Base-by-base conservation (phyloP, 2,797 vertebrate species). In the Thripadectes ignobilis region DNA sequence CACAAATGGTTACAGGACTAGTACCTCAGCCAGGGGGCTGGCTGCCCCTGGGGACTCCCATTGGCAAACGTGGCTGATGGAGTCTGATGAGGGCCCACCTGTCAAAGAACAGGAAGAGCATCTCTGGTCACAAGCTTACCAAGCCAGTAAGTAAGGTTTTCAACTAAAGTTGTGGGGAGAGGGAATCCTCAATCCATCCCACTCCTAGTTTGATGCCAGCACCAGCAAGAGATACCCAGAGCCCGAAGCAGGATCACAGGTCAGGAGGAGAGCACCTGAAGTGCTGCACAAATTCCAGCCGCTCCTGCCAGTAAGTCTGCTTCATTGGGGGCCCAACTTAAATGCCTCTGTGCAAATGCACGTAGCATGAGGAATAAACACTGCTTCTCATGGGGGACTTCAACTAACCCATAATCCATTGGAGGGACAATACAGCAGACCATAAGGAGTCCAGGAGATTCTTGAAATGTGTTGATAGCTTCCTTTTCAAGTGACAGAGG, bases 281-380 rank as follows among this genome's bases (percentile, higher is more conserved):
- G 27, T n/a, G 52, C 30, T 36, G 39, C 3, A 8, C 34, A 39
- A 59, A 67, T 41, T 67, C 13, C 11, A 84, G 39, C 54, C 26
- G 14, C 39, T 46, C 34, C 46, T 59, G 18, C 10, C 74, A 59
- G 7, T 48, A 48, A 54, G 10, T 41, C 12, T 54, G 30, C 34
- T 48, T 36, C 52, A 66, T 12, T 32, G 49, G 30, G 10, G 10
- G 22, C 52, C 13, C 54, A 85, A 1, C 23, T 41, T 21, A 32
- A 66, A 54, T 0, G 0, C 36, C 30, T 67, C 27, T 24, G 12
- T 43, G 19, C 10, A 61, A 90, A 61, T 6, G 3, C 16, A 41
- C 0, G 0, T 21, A 54, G 22, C 30, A 54, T 29, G 39, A 23
- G 30, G 9, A 16, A 54, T 27, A n/a, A 72, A 32, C 9, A 20